Percentiles rank a stretch among this genome's conserved stretches.
Conservation (phyloP, 2,113 vertebrate species). For the Pimephales promelas region DNA sequence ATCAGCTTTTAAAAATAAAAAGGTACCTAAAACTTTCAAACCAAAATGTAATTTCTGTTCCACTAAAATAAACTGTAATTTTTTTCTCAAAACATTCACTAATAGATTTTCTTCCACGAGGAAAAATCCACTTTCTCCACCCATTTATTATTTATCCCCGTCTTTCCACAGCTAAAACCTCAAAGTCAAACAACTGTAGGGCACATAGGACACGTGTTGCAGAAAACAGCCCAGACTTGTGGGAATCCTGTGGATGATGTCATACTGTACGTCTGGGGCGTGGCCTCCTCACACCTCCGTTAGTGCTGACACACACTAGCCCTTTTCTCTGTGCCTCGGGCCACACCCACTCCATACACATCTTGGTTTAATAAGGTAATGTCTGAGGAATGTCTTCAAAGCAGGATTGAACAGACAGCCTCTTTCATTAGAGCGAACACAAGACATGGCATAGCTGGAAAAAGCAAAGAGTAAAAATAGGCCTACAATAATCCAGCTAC, state of each 20-base stretch:
- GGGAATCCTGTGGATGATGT: slow-evolving; percentile 65
- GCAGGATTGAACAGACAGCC: slow-evolving; percentile 60
- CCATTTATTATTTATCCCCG: background rate
- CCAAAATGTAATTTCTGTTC: background rate
- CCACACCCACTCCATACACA: slow-evolving; percentile 57
- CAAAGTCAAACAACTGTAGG: background rate
- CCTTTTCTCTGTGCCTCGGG: slow-evolving; percentile 65
- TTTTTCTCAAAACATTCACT: too few species aligned
- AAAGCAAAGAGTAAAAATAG: slow-evolving; percentile 57
- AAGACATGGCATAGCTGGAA: slow-evolving; percentile 41
- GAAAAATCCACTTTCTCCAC: background rate
- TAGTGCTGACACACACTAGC: slow-evolving; percentile 69
- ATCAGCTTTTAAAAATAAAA: background rate
- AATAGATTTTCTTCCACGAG: too few species aligned
- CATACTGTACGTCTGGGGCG: slow-evolving; percentile 58
- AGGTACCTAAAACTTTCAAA: background rate
- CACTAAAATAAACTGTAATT: too few species aligned
- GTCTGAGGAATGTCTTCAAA: slow-evolving; percentile 72
- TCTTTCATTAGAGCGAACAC: slow-evolving; percentile 66
- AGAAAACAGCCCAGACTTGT: slow-evolving; percentile 14
- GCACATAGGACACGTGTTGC: slow-evolving; percentile 43
- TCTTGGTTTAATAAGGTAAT: slow-evolving; percentile 71
- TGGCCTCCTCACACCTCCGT: slow-evolving; percentile 35
- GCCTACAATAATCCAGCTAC: slow-evolving; percentile 58
- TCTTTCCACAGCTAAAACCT: background rate